phyloP scores from a whole-genome alignment of 1,140 invertebrate species.

The Planococcus citri region DNA sequence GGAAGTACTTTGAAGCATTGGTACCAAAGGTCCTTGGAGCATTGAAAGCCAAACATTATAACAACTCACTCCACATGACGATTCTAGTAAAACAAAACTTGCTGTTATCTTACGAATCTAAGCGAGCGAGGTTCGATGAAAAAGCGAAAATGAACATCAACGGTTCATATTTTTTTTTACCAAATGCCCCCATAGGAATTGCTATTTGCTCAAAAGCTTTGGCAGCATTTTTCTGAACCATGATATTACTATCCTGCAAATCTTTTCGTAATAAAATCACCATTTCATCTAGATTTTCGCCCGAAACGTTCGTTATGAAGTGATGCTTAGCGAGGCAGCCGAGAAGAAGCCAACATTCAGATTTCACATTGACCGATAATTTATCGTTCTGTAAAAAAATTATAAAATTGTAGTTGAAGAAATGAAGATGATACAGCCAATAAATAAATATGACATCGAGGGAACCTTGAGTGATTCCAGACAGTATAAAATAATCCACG shows the following conservation, averaged over 20 bases:
- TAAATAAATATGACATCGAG: too few relatives aligned
- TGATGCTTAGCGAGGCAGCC: background rate
- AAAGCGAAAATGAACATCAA: too few relatives aligned
- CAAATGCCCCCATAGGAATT: background rate
- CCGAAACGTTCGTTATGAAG: background rate
- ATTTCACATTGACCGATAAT: background rate
- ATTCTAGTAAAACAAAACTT: background rate
- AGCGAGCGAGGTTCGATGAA: too few relatives aligned
- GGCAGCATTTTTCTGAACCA: background rate
- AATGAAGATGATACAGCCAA: too few relatives aligned
- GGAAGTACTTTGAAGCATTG: constrained; percentile 6
- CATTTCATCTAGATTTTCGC: background rate
- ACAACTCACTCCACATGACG: background rate
- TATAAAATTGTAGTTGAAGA: too few relatives aligned
- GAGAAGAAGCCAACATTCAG: constrained; percentile 7
- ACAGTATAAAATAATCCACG: constrained; percentile 10
- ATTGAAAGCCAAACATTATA: background rate
- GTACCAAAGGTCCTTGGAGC: constrained; percentile 9
- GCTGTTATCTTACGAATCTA: too few relatives aligned
- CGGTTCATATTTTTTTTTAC: too few relatives aligned
- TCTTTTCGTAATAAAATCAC: background rate
- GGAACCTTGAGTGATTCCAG: background rate
- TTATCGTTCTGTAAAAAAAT: constrained; percentile 1
- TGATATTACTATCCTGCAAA: background rate
- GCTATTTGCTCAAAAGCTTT: constrained; percentile 6